Conservation (phyloP, 2,797 vertebrate species). For the Chlorospingus semifuscus region DNA sequence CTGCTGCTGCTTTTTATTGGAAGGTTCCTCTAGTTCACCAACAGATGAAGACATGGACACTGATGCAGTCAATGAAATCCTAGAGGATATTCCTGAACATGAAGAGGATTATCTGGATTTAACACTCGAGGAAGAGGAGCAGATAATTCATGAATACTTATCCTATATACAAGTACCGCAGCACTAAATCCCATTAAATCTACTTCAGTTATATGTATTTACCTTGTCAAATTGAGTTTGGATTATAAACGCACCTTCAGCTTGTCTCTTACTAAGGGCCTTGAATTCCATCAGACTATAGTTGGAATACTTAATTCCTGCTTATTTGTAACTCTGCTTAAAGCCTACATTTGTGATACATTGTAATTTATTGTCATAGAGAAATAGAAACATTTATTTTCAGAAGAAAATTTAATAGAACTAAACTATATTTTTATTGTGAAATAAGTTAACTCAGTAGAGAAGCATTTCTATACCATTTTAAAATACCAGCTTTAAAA, state of each 20-base stretch:
- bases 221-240: conserved; percentile 39
- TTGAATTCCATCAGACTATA: conserved; percentile 12
- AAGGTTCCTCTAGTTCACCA: conserved; percentile 73
- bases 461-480: conserved; percentile 50
- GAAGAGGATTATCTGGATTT: conserved; percentile 97
- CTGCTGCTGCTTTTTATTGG: not conserved
- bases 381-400: conserved; percentile 66
- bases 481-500: conserved; percentile 31
- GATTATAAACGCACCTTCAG: conserved; percentile 40
- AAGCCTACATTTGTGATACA: conserved; percentile 47
- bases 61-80: conserved; percentile 87
- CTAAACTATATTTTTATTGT: conserved; percentile 68
- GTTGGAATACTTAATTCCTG: conserved; percentile 33
- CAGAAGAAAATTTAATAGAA: conserved; percentile 68
- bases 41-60: conserved; percentile 81
- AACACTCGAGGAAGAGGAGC: conserved; percentile 90
- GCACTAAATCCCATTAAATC: conserved; percentile 48
- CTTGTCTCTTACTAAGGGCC: conserved; percentile 52
- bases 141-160: conserved; percentile 85
- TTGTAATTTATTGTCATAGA: conserved; percentile 56
- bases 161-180: conserved; percentile 76
- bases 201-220: conserved; percentile 3
- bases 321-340: conserved; percentile 58
- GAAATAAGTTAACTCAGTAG: conserved; percentile 38
- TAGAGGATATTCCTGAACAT: conserved; percentile 90